Conservation (phyloP, 2,113 vertebrate genomes). For the Dasyprocta punctata region DNA sequence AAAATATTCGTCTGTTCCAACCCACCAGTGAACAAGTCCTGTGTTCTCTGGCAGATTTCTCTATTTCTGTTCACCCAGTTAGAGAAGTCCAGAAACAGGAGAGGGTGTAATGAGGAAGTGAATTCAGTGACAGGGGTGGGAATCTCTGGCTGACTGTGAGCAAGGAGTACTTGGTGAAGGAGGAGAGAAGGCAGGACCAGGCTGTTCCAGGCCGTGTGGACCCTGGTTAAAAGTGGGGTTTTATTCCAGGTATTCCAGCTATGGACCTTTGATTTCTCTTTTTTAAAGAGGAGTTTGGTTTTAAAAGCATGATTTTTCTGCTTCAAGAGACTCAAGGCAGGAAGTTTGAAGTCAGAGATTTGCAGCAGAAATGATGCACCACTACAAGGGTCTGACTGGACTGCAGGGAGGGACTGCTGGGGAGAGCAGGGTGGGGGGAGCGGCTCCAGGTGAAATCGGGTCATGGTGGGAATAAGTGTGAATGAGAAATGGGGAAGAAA, state of each 20-base stretch:
- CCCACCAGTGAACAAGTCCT: background rate
- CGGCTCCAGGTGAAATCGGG: background rate
- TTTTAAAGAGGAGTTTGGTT: background rate
- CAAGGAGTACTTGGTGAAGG: background rate
- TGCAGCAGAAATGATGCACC: background rate
- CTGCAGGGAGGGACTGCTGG: background rate
- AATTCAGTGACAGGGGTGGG: background rate
- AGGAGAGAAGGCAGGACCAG: background rate
- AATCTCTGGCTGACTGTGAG: background rate
- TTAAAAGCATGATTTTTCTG: slow-evolving; percentile 47
- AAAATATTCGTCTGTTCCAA: background rate
- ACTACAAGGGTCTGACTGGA: background rate
- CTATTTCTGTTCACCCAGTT: background rate
- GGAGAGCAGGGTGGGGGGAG: background rate
- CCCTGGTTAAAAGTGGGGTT: background rate
- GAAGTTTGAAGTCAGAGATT: background rate
- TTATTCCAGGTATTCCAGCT: background rate
- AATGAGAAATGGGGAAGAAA: background rate
- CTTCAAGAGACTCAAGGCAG: background rate
- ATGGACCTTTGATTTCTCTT: background rate
- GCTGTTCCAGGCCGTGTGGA: background rate
- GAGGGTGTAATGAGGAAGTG: background rate
- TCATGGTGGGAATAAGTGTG: background rate
- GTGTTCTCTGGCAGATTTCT: background rate
- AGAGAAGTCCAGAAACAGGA: background rate